Evolutionary conservation across 1,140 invertebrate genomes (phyloP).

Genomic region (Drosophila varians): DNA sequence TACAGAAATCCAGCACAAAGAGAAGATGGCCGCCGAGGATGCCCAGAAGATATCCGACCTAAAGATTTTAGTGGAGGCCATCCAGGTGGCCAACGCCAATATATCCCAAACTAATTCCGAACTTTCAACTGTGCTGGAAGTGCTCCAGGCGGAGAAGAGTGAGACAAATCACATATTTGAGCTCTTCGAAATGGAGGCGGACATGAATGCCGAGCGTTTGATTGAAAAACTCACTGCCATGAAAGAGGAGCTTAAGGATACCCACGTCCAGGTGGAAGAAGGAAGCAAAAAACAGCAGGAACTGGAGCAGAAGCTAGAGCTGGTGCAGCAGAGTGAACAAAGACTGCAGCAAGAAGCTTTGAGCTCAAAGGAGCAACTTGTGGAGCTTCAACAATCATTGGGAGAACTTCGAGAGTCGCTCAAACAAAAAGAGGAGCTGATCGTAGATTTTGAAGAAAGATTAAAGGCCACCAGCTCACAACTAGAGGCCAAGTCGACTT

Average conservation of each 20-base stretch:
- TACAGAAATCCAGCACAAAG: conserved; percentile 58
- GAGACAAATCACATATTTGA: conserved; percentile 79
- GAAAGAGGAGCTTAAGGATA: conserved; percentile 63
- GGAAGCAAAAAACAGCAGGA: conserved; percentile 9
- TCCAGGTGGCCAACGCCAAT: conserved; percentile 69
- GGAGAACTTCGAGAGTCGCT: conserved; percentile 38
- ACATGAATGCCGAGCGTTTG: conserved; percentile 67
- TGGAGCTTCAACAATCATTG: conserved; percentile 43
- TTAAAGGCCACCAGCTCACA: neutral
- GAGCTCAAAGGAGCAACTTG: conserved; percentile 35
- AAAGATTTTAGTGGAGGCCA: conserved; percentile 59
- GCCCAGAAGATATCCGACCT: conserved; percentile 71
- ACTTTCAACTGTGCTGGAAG: conserved; percentile 62
- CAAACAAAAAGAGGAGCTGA: conserved; percentile 23
- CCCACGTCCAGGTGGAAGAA: conserved; percentile 42
- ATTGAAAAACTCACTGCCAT: conserved; percentile 65
- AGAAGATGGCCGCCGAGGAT: conserved; percentile 62
- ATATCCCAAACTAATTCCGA: conserved; percentile 74
- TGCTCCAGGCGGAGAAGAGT: conserved; percentile 72
- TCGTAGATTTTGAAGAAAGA: neutral
- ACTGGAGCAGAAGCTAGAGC: conserved; percentile 27
- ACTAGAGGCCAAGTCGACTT: neutral
- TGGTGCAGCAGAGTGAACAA: conserved; percentile 24
- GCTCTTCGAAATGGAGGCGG: conserved; percentile 77
- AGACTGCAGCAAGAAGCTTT: conserved; percentile 29